Evolutionary conservation across 2,888 invertebrate genomes (phyloP).

Genomic region (Pammene fasciana): DNA sequence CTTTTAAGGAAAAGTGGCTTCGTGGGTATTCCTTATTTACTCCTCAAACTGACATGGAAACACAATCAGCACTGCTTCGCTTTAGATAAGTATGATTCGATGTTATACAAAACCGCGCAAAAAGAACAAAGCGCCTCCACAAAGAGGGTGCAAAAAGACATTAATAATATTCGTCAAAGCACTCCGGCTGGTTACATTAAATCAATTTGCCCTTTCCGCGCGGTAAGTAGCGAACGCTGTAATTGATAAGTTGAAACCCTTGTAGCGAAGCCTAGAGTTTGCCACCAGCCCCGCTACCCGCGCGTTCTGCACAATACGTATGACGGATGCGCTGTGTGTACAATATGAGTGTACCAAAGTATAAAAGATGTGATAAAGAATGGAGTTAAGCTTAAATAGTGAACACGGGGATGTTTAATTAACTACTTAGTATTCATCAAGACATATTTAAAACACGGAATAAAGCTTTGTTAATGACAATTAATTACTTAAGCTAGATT

Average conservation of each 20-base stretch:
- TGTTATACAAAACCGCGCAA: conserved; percentile 75
- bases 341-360: neutral
- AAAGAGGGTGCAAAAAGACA: conserved; percentile 81
- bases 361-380: neutral
- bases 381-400: too few relatives aligned
- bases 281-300: conserved; percentile 58
- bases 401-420: too few relatives aligned
- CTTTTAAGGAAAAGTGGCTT: conserved; percentile 24
- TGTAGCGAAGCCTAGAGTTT: conserved; percentile 80
- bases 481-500: too few relatives aligned
- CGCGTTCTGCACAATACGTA: conserved; percentile 46
- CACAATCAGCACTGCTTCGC: conserved; percentile 46
- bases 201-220: conserved; percentile 84
- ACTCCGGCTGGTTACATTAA: conserved; percentile 82
- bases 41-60: conserved; percentile 35
- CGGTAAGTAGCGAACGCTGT: conserved; percentile 84
- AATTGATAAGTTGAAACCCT: conserved; percentile 84
- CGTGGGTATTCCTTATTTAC: conserved; percentile 31
- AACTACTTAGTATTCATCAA: too few relatives aligned
- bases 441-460: too few relatives aligned
- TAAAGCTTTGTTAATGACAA: too few relatives aligned
- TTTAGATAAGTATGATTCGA: conserved; percentile 79
- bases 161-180: conserved; percentile 84
- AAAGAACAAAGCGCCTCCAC: conserved; percentile 77
- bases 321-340: conserved; percentile 20